Base-by-base conservation (phyloP, 2,888 invertebrate species). In the Clitarchus hookeri region DNA sequence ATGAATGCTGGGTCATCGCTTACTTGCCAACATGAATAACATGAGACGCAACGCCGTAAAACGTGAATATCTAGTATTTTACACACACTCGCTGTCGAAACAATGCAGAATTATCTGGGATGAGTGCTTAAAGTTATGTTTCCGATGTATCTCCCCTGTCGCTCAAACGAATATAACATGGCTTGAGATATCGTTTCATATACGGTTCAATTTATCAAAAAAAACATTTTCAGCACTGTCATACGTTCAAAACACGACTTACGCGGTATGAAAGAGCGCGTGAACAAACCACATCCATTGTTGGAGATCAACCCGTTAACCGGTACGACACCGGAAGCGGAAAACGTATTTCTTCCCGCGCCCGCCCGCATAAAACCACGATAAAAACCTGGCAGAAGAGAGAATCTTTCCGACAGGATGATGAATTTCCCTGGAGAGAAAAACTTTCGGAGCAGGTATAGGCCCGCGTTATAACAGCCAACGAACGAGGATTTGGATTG, bases 291-390 rank as follows among this genome's bases (percentile, higher is more conserved):
- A 65, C 65, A n/a, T 65, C 65, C 65, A 65, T 65, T 65, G 23
- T 65, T 23, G 19, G 6, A 65, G 65, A 65, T 16, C 65, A n/a
- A 19, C 0, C 65, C 65, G 65, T 65, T 65, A 65, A 65, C 65
- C 65, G 65, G 13, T 65, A 65, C 23, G 8, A 65, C 65, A 65
- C 65, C 65, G 65, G 65, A 23, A 65, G n/a, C 19, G 65, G n/a
- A 65, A 65, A 65, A 65, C 11, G 65, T 65, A 65, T 65, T 65
- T 65, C 65, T 65, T 65, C 16, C 65, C 16, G 23, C 19, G 65
- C 65, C 65, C 65, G 65, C 65, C 65, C 65, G 65, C 65, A 65
- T 65, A 65, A 65, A 65, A 65, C 65, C 65, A 65, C 65, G 65
- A 65, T 65, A 65, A 65, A 65, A 65, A 65, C 65, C 65, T n/a